Percentiles rank a stretch among this genome's conserved stretches.
These are phyloP conservation scores for Phrynocephalus versicolor DNA, from an alignment of 2,113 vertebrate genomes.

Conservation along the genomic window DNA sequence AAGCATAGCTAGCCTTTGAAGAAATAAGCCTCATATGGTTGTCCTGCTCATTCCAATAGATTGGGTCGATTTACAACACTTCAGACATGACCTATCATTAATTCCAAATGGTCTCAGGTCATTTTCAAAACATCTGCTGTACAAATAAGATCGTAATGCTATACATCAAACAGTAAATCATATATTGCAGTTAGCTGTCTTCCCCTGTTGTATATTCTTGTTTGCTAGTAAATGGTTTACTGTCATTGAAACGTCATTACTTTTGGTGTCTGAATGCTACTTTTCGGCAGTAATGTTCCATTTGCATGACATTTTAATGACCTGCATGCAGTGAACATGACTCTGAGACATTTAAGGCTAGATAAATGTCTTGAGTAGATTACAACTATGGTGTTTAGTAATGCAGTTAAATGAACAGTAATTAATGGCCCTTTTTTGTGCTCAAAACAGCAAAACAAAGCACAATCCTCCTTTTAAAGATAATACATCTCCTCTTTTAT, in stretches of 20 bases:
- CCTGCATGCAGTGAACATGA: slow-evolving; percentile 45
- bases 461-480: neutral
- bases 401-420: slow-evolving; percentile 38
- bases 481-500: neutral
- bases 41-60: neutral
- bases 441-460: slow-evolving; percentile 13
- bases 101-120: neutral
- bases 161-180: slow-evolving; percentile 11
- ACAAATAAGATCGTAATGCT: neutral
- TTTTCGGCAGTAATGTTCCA: slow-evolving; percentile 29
- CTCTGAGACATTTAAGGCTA: slow-evolving; percentile 22
- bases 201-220: slow-evolving; percentile 4
- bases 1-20: neutral
- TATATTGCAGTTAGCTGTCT: neutral
- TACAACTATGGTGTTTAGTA: slow-evolving; percentile 45
- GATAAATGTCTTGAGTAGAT: slow-evolving; percentile 22
- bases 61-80: neutral
- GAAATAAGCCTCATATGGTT: neutral
- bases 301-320: slow-evolving; percentile 44
- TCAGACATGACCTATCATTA: neutral
- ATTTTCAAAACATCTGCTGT: slow-evolving; percentile 1
- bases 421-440: slow-evolving; percentile 31
- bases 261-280: slow-evolving; percentile 30
- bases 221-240: slow-evolving; percentile 22
- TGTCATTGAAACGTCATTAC: slow-evolving; percentile 21